Base-by-base conservation (phyloP, 2,797 vertebrate species). In the Platalea minor region DNA sequence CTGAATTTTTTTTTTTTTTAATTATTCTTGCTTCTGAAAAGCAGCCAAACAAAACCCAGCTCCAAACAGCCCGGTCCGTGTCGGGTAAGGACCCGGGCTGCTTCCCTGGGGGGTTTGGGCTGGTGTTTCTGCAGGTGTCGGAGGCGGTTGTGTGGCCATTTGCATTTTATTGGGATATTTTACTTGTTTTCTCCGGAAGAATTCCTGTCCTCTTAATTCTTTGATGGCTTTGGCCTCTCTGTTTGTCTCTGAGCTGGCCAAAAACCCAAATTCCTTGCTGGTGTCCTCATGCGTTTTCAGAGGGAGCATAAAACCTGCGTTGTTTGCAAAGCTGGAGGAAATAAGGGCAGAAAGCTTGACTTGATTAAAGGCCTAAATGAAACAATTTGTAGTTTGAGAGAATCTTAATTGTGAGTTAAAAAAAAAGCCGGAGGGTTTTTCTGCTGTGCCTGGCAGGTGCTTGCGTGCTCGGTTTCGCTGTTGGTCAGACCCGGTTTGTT, bases 41-140 rank as follows among this genome's bases (percentile, higher is more conserved):
- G 23, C 26, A 28, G 72, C 23, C 6, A 10, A 29, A 4, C 8
- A 28, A 26, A 43, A 6, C 11, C n/a, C 25, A 5, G 35, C 60
- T 39, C 61, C 21, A 3, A 25, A 2, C 1, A 37, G 14, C 41
- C 26, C 0, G 0, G 1, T 18, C 17, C 0, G 3, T 23, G 33
- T 20, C 0, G 1, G 39, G 39, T 11, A 5, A 43, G 33, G 73
- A 25, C 35, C 41, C 0, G 5, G 37, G 18, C 31, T 33, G 13
- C 33, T 28, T 33, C 68, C 28, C 15, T 3, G 2, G 7, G 15
- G 4, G 5, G 19, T 4, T 14, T 7, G 21, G 21, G 39, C n/a
- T 56, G 35, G 20, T 59, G 59, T 48, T 76, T 51, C 83, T 37
- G 37, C 63, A 45, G 64, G 60, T 50, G 37, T 9, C 26, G 7